Evolutionary conservation across 2,888 invertebrate genomes (phyloP).

Genomic region (Cerastis leucographa): DNA sequence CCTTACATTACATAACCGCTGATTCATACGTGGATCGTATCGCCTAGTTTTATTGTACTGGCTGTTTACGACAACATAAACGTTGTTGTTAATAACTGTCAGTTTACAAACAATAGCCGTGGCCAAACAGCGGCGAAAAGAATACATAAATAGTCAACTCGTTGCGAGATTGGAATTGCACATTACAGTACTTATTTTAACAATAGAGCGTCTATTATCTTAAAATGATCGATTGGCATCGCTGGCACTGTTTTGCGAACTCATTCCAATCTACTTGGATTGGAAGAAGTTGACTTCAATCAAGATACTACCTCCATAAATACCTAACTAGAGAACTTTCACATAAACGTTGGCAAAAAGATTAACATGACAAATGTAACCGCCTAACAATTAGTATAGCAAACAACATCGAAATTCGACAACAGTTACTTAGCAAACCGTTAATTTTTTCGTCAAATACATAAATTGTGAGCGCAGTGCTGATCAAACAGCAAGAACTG

Average conservation of each 20-base stretch:
- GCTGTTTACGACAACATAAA: conserved; percentile 51
- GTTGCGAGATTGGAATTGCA: conserved; percentile 22
- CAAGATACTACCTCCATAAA: conserved; percentile 7
- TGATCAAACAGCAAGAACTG: conserved; percentile 46
- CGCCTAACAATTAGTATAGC: conserved; percentile 41
- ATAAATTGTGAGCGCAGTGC: conserved; percentile 44
- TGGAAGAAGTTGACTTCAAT: conserved; percentile 12
- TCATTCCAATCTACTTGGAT: conserved; percentile 17
- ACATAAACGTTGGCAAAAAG: conserved; percentile 29
- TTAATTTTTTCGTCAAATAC: conserved; percentile 59
- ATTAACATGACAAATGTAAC: conserved; percentile 43
- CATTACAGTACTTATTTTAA: conserved; percentile 26
- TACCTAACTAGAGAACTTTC: conserved; percentile 13
- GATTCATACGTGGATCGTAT: conserved; percentile 65
- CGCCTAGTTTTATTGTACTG: conserved; percentile 53
- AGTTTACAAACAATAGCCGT: conserved; percentile 50
- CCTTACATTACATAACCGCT: conserved; percentile 67
- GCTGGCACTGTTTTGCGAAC: conserved; percentile 21
- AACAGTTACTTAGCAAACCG: conserved; percentile 49
- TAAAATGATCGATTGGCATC: conserved; percentile 14
- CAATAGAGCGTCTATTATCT: conserved; percentile 22
- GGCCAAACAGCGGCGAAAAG: conserved; percentile 20
- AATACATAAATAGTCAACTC: conserved; percentile 42
- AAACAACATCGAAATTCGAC: conserved; percentile 42
- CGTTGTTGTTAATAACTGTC: conserved; percentile 40